Conservation (phyloP, 2,113 vertebrate genomes). For the Cettia cetti region DNA sequence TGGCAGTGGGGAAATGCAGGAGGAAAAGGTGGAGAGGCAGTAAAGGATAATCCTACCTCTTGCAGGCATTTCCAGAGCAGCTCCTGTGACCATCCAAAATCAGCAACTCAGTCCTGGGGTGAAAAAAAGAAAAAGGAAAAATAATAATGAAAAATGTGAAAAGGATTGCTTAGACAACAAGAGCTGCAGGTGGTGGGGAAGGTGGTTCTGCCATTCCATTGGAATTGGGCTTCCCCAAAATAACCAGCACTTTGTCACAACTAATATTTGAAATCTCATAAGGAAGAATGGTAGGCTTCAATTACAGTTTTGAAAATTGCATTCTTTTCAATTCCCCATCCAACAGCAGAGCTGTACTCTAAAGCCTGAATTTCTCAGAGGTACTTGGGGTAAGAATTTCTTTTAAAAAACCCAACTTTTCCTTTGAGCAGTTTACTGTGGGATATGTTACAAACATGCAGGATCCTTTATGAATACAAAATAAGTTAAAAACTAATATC, state of each 20-base stretch:
- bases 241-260: neutral
- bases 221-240: neutral
- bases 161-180: accelerated
- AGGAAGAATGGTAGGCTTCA: neutral
- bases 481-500: neutral
- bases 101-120: neutral
- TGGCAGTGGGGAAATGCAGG: neutral
- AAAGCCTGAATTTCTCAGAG: neutral
- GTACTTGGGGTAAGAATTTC: neutral
- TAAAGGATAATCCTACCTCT: neutral
- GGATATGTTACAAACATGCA: neutral
- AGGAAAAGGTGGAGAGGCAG: neutral
- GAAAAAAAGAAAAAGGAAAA: accelerated
- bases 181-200: neutral
- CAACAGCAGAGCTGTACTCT: neutral
- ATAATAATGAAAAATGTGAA: neutral
- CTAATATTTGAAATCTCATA: neutral
- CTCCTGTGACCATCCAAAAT: neutral
- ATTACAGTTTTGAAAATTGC: neutral
- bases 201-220: neutral
- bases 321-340: neutral
- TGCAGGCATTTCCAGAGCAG: neutral
- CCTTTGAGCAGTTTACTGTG: neutral
- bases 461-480: slow-evolving; percentile 29
- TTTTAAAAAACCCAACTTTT: neutral